Evolutionary conservation across 1,140 invertebrate species (phyloP).

Genomic region (Portunus trituberculatus): DNA sequence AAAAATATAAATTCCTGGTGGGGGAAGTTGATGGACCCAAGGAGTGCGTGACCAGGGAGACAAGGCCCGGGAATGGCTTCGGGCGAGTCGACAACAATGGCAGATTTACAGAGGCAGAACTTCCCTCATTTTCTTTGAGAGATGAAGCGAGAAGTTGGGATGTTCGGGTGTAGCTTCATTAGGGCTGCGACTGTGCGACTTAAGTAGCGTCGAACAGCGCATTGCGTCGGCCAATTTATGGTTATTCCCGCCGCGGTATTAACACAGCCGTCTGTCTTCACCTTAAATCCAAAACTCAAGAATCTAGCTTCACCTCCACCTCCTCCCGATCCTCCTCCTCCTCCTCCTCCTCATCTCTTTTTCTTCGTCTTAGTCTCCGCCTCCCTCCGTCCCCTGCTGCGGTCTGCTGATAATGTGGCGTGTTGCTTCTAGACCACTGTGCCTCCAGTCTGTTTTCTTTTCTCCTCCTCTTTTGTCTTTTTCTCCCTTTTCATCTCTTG

Average conservation of each 20-base stretch:
- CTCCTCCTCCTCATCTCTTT: not conserved
- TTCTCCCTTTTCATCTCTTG: not conserved
- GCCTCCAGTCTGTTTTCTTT: not conserved
- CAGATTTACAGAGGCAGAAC: not conserved
- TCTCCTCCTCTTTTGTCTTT: not conserved
- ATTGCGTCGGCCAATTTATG: too few relatives aligned
- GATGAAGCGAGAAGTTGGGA: not conserved
- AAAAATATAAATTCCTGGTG: not conserved
- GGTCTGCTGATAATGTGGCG: too few relatives aligned
- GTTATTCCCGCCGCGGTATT: too few relatives aligned
- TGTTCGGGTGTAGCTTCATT: not conserved
- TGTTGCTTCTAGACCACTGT: too few relatives aligned
- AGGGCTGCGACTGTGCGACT: not conserved
- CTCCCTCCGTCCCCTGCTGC: too few relatives aligned
- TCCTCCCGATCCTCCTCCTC: not conserved
- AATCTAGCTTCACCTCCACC: too few relatives aligned
- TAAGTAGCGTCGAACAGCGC: not conserved
- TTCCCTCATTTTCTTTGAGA: not conserved
- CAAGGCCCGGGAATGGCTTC: not conserved
- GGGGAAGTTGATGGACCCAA: not conserved
- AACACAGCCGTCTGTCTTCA: too few relatives aligned
- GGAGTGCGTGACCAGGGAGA: not conserved
- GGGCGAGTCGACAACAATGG: not conserved
- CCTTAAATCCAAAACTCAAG: too few relatives aligned
- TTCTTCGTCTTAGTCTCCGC: not conserved